phyloP scores from a whole-genome alignment of 2,113 vertebrate species.

The Candoia aspera region DNA sequence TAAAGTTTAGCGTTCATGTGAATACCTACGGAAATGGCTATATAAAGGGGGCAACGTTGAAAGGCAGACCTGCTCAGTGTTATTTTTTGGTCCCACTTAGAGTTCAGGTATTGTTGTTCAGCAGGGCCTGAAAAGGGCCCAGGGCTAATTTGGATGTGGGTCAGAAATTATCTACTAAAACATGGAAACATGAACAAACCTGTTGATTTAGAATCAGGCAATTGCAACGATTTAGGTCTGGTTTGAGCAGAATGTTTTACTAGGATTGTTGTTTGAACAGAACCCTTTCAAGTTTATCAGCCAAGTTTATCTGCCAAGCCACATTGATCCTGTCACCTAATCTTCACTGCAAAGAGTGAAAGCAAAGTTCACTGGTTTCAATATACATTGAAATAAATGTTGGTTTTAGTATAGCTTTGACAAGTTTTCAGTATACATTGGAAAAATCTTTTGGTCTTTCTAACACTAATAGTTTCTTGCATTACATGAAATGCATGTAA shows the following conservation, averaged over 20 bases:
- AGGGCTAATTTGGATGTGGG: not conserved
- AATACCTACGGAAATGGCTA: not conserved
- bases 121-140: not conserved
- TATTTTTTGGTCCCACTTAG: not conserved
- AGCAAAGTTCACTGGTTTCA: slow-evolving; percentile 7
- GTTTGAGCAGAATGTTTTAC: slow-evolving; percentile 14
- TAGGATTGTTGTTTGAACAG: slow-evolving; percentile 9
- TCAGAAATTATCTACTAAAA: slow-evolving; percentile 15
- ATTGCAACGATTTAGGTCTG: not conserved
- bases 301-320: slow-evolving; percentile 3
- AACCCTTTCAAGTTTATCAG: slow-evolving; percentile 22
- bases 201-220: slow-evolving; percentile 4
- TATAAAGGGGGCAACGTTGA: not conserved
- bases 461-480: not conserved
- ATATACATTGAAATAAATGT: accelerated
- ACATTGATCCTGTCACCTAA: slow-evolving; percentile 22
- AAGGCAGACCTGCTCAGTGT: not conserved
- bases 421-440: not conserved
- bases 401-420: not conserved
- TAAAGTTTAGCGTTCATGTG: not conserved
- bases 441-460: not conserved
- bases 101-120: not conserved
- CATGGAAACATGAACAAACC: slow-evolving; percentile 18
- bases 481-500: not conserved
- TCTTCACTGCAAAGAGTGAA: slow-evolving; percentile 21